phyloP scores from a whole-genome alignment of 2,113 vertebrate genomes.

The Triplophysa dalaica region DNA sequence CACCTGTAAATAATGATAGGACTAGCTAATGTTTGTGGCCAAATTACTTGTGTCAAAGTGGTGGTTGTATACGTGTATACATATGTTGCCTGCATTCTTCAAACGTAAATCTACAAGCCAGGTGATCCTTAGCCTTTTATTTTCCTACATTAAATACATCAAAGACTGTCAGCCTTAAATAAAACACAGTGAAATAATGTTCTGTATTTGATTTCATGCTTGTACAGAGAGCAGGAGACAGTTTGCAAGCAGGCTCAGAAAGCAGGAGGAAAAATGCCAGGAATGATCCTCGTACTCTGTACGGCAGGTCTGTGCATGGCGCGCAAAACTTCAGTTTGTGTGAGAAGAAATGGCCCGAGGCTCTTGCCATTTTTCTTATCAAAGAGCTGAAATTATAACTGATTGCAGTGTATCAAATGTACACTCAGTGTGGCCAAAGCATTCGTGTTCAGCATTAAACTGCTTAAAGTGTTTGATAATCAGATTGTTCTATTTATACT shows the following conservation, averaged over 20 bases:
- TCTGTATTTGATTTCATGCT: slow-evolving; percentile 11
- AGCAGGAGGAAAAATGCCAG: slow-evolving; percentile 67
- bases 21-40: slow-evolving; percentile 30
- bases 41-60: slow-evolving; percentile 48
- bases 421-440: background rate
- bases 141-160: background rate
- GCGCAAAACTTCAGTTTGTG: slow-evolving; percentile 66
- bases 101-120: background rate
- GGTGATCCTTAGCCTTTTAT: background rate
- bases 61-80: background rate
- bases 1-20: slow-evolving; percentile 53
- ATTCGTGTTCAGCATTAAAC: background rate
- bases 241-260: slow-evolving; percentile 57
- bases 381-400: slow-evolving; percentile 59
- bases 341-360: slow-evolving; percentile 64
- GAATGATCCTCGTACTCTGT: slow-evolving; percentile 71
- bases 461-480: background rate
- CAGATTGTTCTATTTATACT: background rate
- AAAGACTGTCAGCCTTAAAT: background rate
- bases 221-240: slow-evolving; percentile 42
- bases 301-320: slow-evolving; percentile 77
- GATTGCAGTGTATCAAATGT: slow-evolving; percentile 59
- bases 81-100: background rate
- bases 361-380: slow-evolving; percentile 49
- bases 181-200: background rate